Conservation (phyloP, 2,888 invertebrate genomes). For the Lottia scabra region DNA sequence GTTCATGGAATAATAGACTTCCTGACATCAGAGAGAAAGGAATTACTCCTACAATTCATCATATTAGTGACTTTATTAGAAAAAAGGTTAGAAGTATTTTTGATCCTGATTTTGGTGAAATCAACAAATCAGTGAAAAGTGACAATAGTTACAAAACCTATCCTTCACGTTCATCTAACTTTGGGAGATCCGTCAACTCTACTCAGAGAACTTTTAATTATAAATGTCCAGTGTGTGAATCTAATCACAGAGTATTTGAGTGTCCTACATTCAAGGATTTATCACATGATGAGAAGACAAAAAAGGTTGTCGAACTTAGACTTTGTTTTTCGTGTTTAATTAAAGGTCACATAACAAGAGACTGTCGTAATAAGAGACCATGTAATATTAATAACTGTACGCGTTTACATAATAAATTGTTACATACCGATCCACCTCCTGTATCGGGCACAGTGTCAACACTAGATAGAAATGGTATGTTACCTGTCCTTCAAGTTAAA, state of each 20-base stretch:
- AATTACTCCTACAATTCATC: neutral
- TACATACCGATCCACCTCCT: conserved; percentile 15
- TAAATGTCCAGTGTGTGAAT: neutral
- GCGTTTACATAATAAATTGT: conserved; percentile 8
- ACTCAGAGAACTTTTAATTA: neutral
- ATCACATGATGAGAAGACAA: neutral
- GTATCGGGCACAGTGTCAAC: neutral
- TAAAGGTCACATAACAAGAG: neutral
- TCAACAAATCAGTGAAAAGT: neutral
- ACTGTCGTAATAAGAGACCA: neutral
- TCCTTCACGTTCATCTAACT: neutral
- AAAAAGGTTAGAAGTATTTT: conserved; percentile 17
- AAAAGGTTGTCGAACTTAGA: neutral
- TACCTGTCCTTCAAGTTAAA: conserved; percentile 13
- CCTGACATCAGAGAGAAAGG: conserved; percentile 18
- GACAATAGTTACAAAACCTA: neutral
- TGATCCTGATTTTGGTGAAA: conserved; percentile 24
- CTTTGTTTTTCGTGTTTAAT: conserved; percentile 6
- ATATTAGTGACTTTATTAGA: conserved; percentile 12
- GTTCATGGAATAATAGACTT: conserved; percentile 4
- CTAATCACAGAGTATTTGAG: neutral
- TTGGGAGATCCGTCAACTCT: neutral
- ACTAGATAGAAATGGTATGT: conserved; percentile 12
- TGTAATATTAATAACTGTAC: conserved; percentile 8
- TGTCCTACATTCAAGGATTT: neutral